Base-by-base conservation (phyloP, 2,888 invertebrate species). In the Dendrolimus pini region DNA sequence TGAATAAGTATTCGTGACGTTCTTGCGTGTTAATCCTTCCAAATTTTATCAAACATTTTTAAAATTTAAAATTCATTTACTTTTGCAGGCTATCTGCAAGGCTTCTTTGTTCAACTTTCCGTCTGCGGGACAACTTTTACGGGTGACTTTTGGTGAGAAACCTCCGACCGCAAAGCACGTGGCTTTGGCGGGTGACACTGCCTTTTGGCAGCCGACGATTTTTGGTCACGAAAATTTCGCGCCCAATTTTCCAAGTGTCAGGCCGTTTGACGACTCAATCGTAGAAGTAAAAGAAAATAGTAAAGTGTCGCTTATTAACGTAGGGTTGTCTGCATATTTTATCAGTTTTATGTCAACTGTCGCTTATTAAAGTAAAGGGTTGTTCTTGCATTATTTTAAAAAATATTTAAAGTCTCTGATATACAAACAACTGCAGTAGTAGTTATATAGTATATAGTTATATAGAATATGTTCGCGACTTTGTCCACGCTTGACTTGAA, bases 231-330 rank as follows among this genome's bases (percentile, higher is more conserved):
- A 79, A 80, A 78, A 77, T 82, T 83, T 87, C 79, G 78, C 82
- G 85, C 80, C 85, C 81, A 89, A 88, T 87, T 87, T 85, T 80
- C 80, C 70, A 77, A 74, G 73, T 81, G 86, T 85, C 87, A 83
- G 68, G 72, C 59, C 66, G 68, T 75, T 77, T 87, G 86, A 89
- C 83, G 76, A 80, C 82, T 88, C 83, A 82, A 85, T 88, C 82
- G 81, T 66, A 74, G 63, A 58, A 65, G 18, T 52, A 42, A n/a
- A 14, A n/a, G 41, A 52, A 12, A 54, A 2, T 8, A 41, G 55
- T 52, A 67, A 61, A 64, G 12, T 47, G 12, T 47, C 9, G 47
- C 47, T 47, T 10, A 47, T 47, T 47, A 12, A 12, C 12, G 47
- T 47, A 8, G 47, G 47, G 47, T 12, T 47, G 47, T 47, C 47